phyloP scores from a whole-genome alignment of 2,888 invertebrate species.

The Cheilosia soror region DNA sequence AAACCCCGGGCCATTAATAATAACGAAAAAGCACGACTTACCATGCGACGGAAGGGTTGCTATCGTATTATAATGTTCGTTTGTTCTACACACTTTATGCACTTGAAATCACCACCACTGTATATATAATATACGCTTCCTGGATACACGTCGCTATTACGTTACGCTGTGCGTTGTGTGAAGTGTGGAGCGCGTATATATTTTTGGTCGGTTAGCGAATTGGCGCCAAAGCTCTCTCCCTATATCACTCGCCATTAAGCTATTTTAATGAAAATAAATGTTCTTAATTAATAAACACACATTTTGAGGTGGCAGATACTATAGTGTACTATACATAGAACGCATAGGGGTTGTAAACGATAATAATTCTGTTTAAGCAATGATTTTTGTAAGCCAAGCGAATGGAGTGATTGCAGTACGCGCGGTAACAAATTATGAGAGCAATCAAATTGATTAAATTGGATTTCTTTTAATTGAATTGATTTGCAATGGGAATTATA shows the following conservation, averaged over 20 bases:
- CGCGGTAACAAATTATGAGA: conserved; percentile 20
- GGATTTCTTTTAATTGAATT: conserved; percentile 4
- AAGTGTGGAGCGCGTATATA: conserved; percentile 9
- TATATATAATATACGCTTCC: conserved; percentile 4
- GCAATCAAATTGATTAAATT: conserved; percentile 64
- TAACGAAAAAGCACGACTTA: conserved; percentile 64
- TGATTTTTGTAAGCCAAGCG: conserved; percentile 54
- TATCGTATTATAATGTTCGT: conserved; percentile 21
- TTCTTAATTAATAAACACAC: conserved; percentile 84
- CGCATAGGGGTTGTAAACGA: conserved; percentile 30
- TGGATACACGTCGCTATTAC: conserved; percentile 20
- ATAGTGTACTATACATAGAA: conserved; percentile 15
- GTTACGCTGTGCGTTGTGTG: conserved; percentile 1
- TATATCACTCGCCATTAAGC: conserved; percentile 80
- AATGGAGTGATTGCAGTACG: conserved; percentile 41
- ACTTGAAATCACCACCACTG: conserved; percentile 46
- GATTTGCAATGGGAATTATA: neutral
- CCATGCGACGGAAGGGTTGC: conserved; percentile 70
- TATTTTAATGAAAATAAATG: conserved; percentile 84
- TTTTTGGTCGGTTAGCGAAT: conserved; percentile 47
- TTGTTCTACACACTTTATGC: conserved; percentile 47
- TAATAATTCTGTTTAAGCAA: conserved; percentile 46
- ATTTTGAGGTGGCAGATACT: conserved; percentile 81
- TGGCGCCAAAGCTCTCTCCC: conserved; percentile 78
- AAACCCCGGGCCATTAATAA: conserved; percentile 72